Base-by-base conservation (phyloP, 2,888 invertebrate genomes). In the Drosophila mimica region DNA sequence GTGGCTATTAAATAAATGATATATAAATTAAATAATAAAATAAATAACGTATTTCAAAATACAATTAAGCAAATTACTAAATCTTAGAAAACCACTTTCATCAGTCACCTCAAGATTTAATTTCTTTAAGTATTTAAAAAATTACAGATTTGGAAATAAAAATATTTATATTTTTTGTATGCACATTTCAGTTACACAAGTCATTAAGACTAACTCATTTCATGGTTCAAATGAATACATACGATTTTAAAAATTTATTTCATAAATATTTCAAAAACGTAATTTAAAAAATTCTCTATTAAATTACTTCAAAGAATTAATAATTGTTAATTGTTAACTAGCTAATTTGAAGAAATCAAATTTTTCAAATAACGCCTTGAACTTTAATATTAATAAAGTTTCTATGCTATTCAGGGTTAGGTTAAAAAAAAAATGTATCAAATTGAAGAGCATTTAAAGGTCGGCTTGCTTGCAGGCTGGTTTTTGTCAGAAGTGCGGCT, bases 401-500 rank as follows among this genome's bases (percentile, higher is more conserved):
- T n/a, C n/a, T 4, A 38, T n/a, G 9, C 0, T 5, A 40, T n/a
- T n/a, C 9, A 20, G 13, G 13, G 4, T 15, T 4, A 46, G 40
- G 4, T 40, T 3, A 7, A 20, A 13, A 0, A 28, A 48, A 28
- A 0, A 3, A 9, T 2, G n/a, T 25, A 3, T 0, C 8, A 8
- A 34, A 33, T 33, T 4, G 30, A 4, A 66, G 80, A 20, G 80
- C 25, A 75, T 59, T 1, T 4, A 0, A 1, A 8, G 3, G 52
- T 60, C 65, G 62, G 3, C 9, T 30, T 20, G 20, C 1, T 2
- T 0, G 0, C 0, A 6, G 0, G 4, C 7, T 11, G 17, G 20
- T 30, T 60, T 5, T 46, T 58, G 72, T 46, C 66, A 76, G 38
- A 56, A 70, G 70, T 77, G 74, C 59, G 69, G 71, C 61, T 76